A percentile compares a stretch with the other conserved stretches of the same genome.
Conservation (phyloP, 2,888 invertebrate species). For the Nemurella pictetii region DNA sequence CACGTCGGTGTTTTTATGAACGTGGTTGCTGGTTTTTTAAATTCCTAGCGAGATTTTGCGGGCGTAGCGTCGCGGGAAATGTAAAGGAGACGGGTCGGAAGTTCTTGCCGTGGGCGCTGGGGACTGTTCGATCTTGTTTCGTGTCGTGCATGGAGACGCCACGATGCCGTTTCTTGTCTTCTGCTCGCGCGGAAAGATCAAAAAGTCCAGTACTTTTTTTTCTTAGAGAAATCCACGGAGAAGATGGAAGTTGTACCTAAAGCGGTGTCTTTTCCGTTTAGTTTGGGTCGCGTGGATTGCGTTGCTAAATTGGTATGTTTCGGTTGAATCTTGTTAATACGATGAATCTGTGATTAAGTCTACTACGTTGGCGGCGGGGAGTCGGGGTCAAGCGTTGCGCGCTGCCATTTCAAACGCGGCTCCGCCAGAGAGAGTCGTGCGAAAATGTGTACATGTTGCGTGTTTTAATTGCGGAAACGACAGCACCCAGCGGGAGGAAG, state of each 20-base stretch:
- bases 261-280: not conserved
- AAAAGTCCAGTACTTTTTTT: not conserved
- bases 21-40: no score
- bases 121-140: not conserved
- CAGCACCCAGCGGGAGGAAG: not conserved
- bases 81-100: not conserved
- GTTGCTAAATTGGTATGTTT: not conserved
- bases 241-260: not conserved
- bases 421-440: not conserved
- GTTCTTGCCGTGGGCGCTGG: no score
- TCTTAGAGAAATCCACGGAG: not conserved
- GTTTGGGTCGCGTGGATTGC: not conserved
- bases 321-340: not conserved
- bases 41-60: not conserved
- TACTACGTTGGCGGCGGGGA: no score
- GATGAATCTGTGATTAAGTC: constrained; percentile 11
- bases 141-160: not conserved
- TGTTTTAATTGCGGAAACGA: constrained; percentile 7
- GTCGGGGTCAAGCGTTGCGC: no score
- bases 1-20: no score
- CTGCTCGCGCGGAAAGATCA: not conserved
- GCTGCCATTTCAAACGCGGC: no score
- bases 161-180: not conserved
- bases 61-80: not conserved
- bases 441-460: constrained; percentile 21